phyloP scores from a whole-genome alignment of 2,113 vertebrate genomes.

The Centropus bengalensis region DNA sequence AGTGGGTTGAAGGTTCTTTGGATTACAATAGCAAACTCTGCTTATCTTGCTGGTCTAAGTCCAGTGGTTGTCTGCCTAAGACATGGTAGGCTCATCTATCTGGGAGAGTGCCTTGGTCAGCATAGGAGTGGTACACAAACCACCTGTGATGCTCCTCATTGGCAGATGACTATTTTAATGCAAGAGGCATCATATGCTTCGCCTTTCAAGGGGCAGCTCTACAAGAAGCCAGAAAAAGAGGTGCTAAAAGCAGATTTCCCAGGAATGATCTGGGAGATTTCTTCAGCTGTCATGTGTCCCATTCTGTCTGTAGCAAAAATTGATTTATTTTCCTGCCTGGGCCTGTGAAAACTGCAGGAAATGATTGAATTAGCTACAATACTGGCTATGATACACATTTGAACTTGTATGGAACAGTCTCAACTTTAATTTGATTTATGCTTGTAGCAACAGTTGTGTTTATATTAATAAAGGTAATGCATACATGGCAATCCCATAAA shows the following conservation, averaged over 20 bases:
- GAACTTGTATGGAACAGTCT: background rate
- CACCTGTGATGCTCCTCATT: background rate
- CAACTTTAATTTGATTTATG: background rate
- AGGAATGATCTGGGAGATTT: background rate
- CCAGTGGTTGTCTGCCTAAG: background rate
- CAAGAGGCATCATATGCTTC: background rate
- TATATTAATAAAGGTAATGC: background rate
- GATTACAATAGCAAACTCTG: background rate
- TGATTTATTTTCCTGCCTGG: background rate
- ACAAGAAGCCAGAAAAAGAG: background rate
- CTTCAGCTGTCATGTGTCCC: accelerated
- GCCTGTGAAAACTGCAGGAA: background rate
- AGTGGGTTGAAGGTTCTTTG: background rate
- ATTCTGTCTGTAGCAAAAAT: background rate
- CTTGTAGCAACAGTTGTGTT: background rate
- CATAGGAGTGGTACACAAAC: background rate
- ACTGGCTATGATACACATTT: background rate
- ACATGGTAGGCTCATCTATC: background rate
- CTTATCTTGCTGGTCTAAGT: background rate
- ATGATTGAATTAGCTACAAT: background rate
- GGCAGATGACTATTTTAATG: background rate
- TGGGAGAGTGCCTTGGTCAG: background rate
- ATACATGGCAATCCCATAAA: background rate
- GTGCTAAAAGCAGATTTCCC: background rate
- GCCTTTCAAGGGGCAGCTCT: background rate